A percentile compares a stretch with the other conserved stretches of the same genome.
Conservation (phyloP, 2,888 invertebrate genomes). For the Agrochola circellaris region DNA sequence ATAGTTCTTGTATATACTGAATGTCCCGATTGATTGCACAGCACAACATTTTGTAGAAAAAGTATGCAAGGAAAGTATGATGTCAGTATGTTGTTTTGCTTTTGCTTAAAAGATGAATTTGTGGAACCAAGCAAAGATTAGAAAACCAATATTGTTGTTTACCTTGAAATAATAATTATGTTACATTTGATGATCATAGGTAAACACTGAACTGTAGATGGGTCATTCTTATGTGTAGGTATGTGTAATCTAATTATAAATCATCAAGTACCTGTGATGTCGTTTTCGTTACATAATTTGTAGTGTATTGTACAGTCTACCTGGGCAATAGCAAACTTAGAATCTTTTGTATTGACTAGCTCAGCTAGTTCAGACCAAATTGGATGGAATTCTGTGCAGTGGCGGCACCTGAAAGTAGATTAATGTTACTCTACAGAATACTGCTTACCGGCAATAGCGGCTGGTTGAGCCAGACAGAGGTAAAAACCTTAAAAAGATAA, state of each 20-base stretch:
- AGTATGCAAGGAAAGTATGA: neutral
- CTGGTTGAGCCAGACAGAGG: neutral
- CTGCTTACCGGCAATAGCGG: conserved; percentile 9
- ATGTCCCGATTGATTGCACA: neutral
- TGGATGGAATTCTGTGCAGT: conserved; percentile 94
- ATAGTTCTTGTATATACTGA: neutral
- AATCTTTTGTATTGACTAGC: conserved; percentile 91
- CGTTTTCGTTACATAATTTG: conserved; percentile 93
- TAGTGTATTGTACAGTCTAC: conserved; percentile 94
- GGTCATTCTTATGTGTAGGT: neutral
- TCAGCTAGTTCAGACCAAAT: conserved; percentile 94
- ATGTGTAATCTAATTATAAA: conserved; percentile 35
- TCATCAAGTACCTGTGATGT: conserved; percentile 91
- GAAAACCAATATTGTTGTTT: neutral
- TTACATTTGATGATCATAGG: neutral
- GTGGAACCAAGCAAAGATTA: neutral
- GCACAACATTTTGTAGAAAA: neutral
- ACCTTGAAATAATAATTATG: neutral
- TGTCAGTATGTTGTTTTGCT: neutral
- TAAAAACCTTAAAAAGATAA: conserved; percentile 5
- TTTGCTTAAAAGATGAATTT: neutral
- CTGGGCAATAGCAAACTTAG: conserved; percentile 93
- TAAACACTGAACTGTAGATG: neutral
- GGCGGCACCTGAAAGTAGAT: conserved; percentile 93
- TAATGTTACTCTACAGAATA: neutral